Evolutionary conservation across 2,888 invertebrate genomes (phyloP).

Genomic region (Ceriagrion tenellum): DNA sequence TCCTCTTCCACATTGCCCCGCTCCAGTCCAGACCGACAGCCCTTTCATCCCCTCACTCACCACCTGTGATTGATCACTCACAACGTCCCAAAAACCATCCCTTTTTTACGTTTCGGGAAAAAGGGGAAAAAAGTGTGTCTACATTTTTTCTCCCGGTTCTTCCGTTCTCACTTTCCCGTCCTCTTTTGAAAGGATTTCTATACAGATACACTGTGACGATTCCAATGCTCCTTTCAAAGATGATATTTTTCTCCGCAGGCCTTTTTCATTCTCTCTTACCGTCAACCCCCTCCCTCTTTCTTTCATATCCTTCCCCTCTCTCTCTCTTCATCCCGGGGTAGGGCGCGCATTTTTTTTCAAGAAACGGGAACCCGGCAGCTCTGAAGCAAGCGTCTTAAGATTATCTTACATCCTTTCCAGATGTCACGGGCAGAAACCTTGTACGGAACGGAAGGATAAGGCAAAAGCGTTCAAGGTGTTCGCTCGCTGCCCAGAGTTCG

Average conservation of each 20-base stretch:
- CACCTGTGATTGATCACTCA: conserved; percentile 63
- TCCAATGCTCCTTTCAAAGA: conserved; percentile 49
- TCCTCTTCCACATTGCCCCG: neutral
- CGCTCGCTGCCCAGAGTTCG: neutral
- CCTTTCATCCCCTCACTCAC: conserved; percentile 55
- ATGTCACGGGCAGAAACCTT: conserved; percentile 50
- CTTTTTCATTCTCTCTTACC: neutral
- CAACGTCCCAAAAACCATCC: neutral
- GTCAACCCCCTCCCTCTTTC: neutral
- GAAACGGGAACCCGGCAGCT: conserved; percentile 58
- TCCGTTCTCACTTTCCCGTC: neutral
- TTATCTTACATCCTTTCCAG: conserved; percentile 64
- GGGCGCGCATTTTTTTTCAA: conserved; percentile 13
- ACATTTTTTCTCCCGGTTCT: neutral
- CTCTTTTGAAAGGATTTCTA: neutral
- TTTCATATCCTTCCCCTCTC: neutral
- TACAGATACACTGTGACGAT: conserved; percentile 51
- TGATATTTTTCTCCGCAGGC: conserved; percentile 10
- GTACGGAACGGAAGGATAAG: conserved; percentile 58
- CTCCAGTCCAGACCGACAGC: neutral
- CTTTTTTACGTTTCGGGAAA: conserved; percentile 6
- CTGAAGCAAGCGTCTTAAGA: conserved; percentile 22
- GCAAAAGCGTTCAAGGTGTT: neutral
- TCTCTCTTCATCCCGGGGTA: neutral
- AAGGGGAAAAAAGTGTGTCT: conserved; percentile 1